Evolutionary conservation across 2,113 vertebrate species (phyloP), one percentile per base, ranked within the genome.

Genomic region (Sigmodon hispidus): DNA sequence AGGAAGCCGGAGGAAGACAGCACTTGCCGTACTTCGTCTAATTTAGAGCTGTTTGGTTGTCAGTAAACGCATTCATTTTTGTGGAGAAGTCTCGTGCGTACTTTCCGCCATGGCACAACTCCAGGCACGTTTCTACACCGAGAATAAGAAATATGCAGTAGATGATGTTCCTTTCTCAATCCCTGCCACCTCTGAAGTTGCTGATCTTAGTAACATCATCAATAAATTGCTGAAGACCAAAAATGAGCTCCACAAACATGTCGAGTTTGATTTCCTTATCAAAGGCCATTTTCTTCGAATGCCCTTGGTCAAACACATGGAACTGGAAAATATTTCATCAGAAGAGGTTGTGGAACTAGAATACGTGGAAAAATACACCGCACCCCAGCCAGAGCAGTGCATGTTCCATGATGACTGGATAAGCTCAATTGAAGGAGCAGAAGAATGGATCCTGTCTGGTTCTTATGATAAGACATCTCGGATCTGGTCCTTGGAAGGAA

Each of bases 231-330:
- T 99, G 97, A 98, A 99, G 96, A 98, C 98, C 19, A 98, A 98
- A 96, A 97, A 99, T 98, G 99, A 76, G n/a, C 98, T 98, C 95
- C 99, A 99, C 98, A 99, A 98, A 95, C 98, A 99, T 97, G 99
- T 99, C 98, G 99, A 99, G 77, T 99, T 99, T 93, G 99, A 99
- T 98, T 99, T 99, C 98, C 99, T 99, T 98, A 98, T 99, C 98
- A 98, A 98, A 97, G 99, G 99, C 69, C 99, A 99, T 97, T 99
- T 99, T 98, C 98, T 99, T 93, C 99, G 99, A 77, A 92, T 98
- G 94, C 93, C 99, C 0, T 98, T 99, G 98, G 98, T 98, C 95
- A 97, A 96, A 5, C 99, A 99, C 97, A 99, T 99, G 99, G 99
- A 99, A 80, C 95, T 97, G 15, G 99, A 99, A 94, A 99, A 99